Conservation (phyloP, 1,140 invertebrate genomes). For the Eufriesea mexicana region DNA sequence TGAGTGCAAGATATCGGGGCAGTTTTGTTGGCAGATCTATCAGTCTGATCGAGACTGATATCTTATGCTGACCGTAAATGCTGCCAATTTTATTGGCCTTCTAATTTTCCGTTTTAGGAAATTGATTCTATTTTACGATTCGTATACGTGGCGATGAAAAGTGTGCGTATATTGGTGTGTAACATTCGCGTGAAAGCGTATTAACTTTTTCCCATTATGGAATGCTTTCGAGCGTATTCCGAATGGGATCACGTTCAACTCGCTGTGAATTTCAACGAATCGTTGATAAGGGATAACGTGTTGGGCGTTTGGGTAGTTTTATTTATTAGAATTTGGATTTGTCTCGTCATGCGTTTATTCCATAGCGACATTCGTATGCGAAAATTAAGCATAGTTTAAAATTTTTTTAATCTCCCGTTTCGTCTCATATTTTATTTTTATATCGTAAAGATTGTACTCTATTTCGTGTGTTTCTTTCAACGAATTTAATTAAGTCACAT, state of each 20-base stretch:
- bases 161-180: not conserved
- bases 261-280: not conserved
- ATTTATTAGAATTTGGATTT: not conserved
- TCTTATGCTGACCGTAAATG: not conserved
- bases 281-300: not conserved
- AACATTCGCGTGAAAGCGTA: not conserved
- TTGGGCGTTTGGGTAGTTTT: not conserved
- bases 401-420: too few relatives aligned
- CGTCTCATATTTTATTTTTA: too few relatives aligned
- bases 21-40: not conserved
- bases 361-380: too few relatives aligned
- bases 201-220: constrained; percentile 3
- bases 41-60: not conserved
- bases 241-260: not conserved
- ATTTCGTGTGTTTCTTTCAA: too few relatives aligned
- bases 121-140: not conserved
- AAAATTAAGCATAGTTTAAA: too few relatives aligned
- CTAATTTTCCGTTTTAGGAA: constrained; percentile 9
- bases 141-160: not conserved
- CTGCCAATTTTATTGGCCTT: not conserved
- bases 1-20: too few relatives aligned
- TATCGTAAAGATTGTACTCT: too few relatives aligned
- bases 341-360: not conserved
- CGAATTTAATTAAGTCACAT: too few relatives aligned
- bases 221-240: not conserved